Conservation (phyloP, 2,888 invertebrate genomes). For the Nomada hirtipes region DNA sequence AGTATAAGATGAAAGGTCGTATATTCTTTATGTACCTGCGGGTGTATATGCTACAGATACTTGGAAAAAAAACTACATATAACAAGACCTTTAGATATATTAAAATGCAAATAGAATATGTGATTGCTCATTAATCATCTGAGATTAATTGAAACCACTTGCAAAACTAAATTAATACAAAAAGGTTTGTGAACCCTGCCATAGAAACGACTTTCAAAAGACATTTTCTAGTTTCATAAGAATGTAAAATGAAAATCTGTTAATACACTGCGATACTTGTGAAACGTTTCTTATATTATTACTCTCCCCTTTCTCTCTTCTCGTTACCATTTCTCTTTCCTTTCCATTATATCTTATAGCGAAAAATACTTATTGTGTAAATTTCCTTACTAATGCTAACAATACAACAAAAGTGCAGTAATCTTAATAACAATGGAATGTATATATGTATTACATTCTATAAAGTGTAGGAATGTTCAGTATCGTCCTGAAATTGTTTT, state of each 20-base stretch:
- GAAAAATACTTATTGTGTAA: constrained; percentile 76
- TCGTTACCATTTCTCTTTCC: background rate
- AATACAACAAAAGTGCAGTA: constrained; percentile 69
- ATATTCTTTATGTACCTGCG: constrained; percentile 15
- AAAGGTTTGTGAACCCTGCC: constrained; percentile 46
- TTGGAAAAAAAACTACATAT: constrained; percentile 23
- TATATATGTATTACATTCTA: constrained; percentile 77
- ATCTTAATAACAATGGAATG: constrained; percentile 81
- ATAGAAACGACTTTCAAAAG: constrained; percentile 34
- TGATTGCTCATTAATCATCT: constrained; percentile 27
- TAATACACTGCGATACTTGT: constrained; percentile 39
- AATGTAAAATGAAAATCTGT: constrained; percentile 52
- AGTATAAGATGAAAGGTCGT: constrained; percentile 27
- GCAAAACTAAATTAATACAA: constrained; percentile 41
- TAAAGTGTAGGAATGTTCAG: constrained; percentile 79
- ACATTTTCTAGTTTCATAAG: constrained; percentile 19
- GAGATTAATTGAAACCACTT: constrained; percentile 26
- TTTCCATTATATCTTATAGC: constrained; percentile 58
- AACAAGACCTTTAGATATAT: constrained; percentile 15
- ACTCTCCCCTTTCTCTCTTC: background rate
- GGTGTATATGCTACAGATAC: constrained; percentile 21
- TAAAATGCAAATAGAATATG: constrained; percentile 20
- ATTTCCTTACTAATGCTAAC: constrained; percentile 74
- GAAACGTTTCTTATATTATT: constrained; percentile 61
- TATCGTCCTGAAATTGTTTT: constrained; percentile 77